Evolutionary conservation across 2,888 invertebrate species (phyloP), one percentile per base, ranked within the genome.

Genomic region (Noctuana brunneofusca): DNA sequence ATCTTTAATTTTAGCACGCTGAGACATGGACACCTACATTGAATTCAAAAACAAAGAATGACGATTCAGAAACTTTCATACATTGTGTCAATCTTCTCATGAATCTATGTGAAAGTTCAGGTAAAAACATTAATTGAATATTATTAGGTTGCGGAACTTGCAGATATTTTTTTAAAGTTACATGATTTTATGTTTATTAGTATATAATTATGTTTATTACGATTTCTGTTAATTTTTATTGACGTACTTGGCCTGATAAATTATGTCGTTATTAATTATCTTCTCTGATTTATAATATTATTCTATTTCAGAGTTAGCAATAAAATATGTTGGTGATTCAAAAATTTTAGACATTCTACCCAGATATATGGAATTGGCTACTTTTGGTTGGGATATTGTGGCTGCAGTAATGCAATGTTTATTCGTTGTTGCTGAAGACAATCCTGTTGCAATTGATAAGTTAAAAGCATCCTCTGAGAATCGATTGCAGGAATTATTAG

Each of bases 401-500:
- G 91, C 89, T 68, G 90, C 93, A 18, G 90, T 92, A 65, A 92
- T 94, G 43, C 95, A 96, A 72, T 95, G 95, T 74, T 80, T 96
- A 6, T 91, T 95, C 72, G 95, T 95, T 4, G 92, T 95, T 43
- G 93, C 95, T 0, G 96, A 96, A 83, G 95, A 95, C 68, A 96
- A 96, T 80, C 83, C 92, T 0, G 77, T 82, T 63, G 93, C 93
- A 0, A 89, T 93, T 77, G 81, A 83, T 32, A 89, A 92, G 69
- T 83, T 95, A n/a, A 90, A 92, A 69, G 75, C 83, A 18, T 87
- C 84, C 54, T 89, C 92, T 50, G 87, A 89, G 54, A 86, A 81
- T 43, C 81, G 91, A 32, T 74, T 92, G 14, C 86, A 87, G 71
- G 69, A 76, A 14, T 71, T 93, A 11, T 73, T 93, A 16, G 76